Evolutionary conservation across 2,797 vertebrate species (phyloP).

Genomic region (Taenioides sp.): DNA sequence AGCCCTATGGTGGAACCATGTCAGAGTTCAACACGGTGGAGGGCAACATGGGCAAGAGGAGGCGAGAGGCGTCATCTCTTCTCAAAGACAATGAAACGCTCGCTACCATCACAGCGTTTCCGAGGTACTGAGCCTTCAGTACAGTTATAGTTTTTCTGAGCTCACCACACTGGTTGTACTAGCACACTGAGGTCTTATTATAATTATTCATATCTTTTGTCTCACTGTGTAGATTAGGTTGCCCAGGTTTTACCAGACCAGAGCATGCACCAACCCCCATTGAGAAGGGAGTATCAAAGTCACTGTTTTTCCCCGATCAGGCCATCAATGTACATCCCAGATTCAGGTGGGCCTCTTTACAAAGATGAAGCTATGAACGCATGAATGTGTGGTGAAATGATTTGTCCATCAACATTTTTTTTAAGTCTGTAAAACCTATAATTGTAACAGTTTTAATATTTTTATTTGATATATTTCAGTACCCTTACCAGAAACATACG

Average conservation of each 20-base stretch:
- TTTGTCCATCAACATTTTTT: too few species aligned
- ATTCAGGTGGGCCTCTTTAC: slow-evolving; percentile 81
- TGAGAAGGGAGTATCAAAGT: slow-evolving; percentile 91
- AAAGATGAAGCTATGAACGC: not conserved
- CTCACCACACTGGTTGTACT: not conserved
- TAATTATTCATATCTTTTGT: not conserved
- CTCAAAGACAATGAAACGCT: slow-evolving; percentile 85
- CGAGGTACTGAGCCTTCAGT: slow-evolving; percentile 79
- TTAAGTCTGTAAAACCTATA: not conserved
- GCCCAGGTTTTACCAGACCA: slow-evolving; percentile 90
- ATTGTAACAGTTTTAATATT: not conserved
- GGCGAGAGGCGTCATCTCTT: slow-evolving; percentile 88
- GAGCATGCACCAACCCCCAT: slow-evolving; percentile 85
- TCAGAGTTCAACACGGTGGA: slow-evolving; percentile 98
- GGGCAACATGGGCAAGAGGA: slow-evolving; percentile 94
- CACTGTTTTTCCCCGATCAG: slow-evolving; percentile 96
- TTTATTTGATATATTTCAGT: slow-evolving; percentile 65
- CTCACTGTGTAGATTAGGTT: slow-evolving; percentile 84
- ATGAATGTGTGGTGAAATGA: not conserved
- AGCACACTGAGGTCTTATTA: not conserved
- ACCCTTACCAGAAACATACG: slow-evolving; percentile 96
- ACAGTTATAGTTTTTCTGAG: not conserved
- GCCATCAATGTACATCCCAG: slow-evolving; percentile 95
- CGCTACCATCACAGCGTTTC: slow-evolving; percentile 93
- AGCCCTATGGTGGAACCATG: slow-evolving; percentile 97